phyloP scores from a whole-genome alignment of 1,140 invertebrate species.

The Drosophila busckii region DNA sequence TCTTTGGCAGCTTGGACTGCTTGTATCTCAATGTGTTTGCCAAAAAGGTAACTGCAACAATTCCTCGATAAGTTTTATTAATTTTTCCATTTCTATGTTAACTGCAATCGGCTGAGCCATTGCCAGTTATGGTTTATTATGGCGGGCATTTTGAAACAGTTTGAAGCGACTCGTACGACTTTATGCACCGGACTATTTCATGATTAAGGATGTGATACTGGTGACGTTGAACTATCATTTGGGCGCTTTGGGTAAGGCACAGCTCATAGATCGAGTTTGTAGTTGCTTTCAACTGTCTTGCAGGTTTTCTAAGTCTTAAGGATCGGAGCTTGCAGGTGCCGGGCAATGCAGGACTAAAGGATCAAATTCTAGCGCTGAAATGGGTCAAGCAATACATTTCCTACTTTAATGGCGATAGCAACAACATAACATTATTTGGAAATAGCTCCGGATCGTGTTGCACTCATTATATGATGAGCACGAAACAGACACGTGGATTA shows the following conservation, averaged over 20 bases:
- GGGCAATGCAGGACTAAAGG: slow-evolving; percentile 81
- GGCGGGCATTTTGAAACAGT: slow-evolving; percentile 83
- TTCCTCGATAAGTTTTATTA: too few species aligned
- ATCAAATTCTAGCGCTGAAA: slow-evolving; percentile 79
- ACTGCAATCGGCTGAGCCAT: slow-evolving; percentile 41
- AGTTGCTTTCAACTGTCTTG: neutral
- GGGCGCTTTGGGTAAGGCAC: slow-evolving; percentile 81
- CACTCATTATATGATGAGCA: slow-evolving; percentile 65
- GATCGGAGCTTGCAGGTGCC: slow-evolving; percentile 75
- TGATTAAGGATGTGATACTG: slow-evolving; percentile 82
- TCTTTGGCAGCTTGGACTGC: too few species aligned
- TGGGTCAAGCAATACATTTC: slow-evolving; percentile 79
- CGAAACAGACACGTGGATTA: slow-evolving; percentile 78
- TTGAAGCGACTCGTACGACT: slow-evolving; percentile 77
- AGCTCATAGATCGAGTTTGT: too few species aligned
- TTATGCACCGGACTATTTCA: slow-evolving; percentile 83
- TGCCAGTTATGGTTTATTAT: slow-evolving; percentile 86
- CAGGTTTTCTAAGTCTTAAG: slow-evolving; percentile 82
- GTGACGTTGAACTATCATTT: slow-evolving; percentile 87
- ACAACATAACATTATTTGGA: slow-evolving; percentile 78
- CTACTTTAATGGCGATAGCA: slow-evolving; percentile 73
- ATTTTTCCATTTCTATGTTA: too few species aligned
- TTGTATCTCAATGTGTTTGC: too few species aligned
- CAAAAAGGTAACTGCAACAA: too few species aligned
- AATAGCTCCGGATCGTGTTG: slow-evolving; percentile 77